A percentile compares a stretch with the other conserved stretches of the same genome.
phyloP scores from a whole-genome alignment of 2,888 invertebrate genomes.

The Hemistola chrysoprasaria region DNA sequence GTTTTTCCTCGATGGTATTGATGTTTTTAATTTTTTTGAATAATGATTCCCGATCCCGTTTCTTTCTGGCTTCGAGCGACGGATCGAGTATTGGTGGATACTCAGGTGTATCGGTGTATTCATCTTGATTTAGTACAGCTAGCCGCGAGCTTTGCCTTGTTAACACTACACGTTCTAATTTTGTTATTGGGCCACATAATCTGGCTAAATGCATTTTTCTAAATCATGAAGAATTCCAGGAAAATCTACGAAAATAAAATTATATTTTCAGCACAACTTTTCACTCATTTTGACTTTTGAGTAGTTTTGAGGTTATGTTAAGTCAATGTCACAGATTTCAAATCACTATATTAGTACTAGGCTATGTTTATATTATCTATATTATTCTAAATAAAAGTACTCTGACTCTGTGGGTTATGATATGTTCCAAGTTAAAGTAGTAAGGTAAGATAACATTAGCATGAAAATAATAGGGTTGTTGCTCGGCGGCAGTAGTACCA shows the following conservation, averaged over 20 bases:
- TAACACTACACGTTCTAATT: constrained; percentile 45
- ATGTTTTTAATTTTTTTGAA: constrained; percentile 84
- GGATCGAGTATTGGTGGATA: constrained; percentile 85
- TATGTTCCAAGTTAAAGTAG: too few relatives aligned
- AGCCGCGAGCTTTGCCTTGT: constrained; percentile 50
- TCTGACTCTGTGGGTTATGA: too few relatives aligned
- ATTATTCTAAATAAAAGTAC: too few relatives aligned
- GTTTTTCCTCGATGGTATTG: constrained; percentile 91
- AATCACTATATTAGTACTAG: too few relatives aligned
- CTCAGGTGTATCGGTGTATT: constrained; percentile 66
- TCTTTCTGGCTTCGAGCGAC: constrained; percentile 70
- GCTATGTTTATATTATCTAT: too few relatives aligned
- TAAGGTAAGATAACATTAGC: constrained; percentile 20
- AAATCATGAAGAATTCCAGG: neutral
- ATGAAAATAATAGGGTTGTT: constrained; percentile 25
- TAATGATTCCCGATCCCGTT: constrained; percentile 67
- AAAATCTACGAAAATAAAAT: too few relatives aligned
- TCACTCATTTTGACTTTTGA: too few relatives aligned
- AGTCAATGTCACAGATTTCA: too few relatives aligned
- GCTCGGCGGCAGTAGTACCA: too few relatives aligned
- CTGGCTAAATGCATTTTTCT: constrained; percentile 60
- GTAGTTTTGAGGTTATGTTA: too few relatives aligned
- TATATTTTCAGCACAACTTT: too few relatives aligned
- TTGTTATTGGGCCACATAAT: constrained; percentile 56
- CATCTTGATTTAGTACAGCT: constrained; percentile 55